phyloP scores from a whole-genome alignment of 2,888 invertebrate genomes.

The Bursaphelenchus okinawaensis region DNA sequence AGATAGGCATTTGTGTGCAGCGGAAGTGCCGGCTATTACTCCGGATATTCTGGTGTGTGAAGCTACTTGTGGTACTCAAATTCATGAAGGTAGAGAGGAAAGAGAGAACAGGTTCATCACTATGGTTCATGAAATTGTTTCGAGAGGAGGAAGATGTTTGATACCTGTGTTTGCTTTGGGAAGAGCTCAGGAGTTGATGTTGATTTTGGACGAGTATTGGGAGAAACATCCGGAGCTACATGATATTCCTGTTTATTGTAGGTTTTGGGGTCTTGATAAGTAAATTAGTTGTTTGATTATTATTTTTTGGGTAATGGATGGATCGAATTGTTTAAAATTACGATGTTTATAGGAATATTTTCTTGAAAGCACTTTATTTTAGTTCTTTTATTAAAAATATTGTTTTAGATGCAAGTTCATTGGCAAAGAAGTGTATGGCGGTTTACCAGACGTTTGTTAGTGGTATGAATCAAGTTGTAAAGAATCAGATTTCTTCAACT shows the following conservation, averaged over 20 bases:
- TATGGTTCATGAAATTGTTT: conserved; percentile 89
- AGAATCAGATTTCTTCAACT: conserved; percentile 81
- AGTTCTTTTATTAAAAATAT: neutral
- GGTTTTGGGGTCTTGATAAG: conserved; percentile 17
- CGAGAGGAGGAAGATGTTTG: conserved; percentile 90
- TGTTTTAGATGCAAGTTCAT: conserved; percentile 75
- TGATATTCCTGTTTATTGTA: conserved; percentile 90
- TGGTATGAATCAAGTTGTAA: conserved; percentile 97
- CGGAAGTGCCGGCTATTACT: conserved; percentile 89
- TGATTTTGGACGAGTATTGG: conserved; percentile 83
- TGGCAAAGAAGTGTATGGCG: conserved; percentile 99
- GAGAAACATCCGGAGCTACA: conserved; percentile 90
- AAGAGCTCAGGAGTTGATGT: conserved; percentile 68
- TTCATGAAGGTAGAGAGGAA: conserved; percentile 95
- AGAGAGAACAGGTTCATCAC: conserved; percentile 71
- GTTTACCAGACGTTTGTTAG: conserved; percentile 99
- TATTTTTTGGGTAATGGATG: too few species aligned
- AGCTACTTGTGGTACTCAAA: conserved; percentile 97
- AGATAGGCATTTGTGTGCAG: conserved; percentile 97
- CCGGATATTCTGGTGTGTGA: conserved; percentile 88
- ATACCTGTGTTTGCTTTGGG: conserved; percentile 98
- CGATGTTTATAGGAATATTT: neutral
- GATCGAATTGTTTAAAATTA: neutral
- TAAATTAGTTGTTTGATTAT: neutral
- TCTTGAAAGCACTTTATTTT: too few species aligned